phyloP scores from a whole-genome alignment of 2,797 vertebrate genomes.

The Danio jaintianensis region DNA sequence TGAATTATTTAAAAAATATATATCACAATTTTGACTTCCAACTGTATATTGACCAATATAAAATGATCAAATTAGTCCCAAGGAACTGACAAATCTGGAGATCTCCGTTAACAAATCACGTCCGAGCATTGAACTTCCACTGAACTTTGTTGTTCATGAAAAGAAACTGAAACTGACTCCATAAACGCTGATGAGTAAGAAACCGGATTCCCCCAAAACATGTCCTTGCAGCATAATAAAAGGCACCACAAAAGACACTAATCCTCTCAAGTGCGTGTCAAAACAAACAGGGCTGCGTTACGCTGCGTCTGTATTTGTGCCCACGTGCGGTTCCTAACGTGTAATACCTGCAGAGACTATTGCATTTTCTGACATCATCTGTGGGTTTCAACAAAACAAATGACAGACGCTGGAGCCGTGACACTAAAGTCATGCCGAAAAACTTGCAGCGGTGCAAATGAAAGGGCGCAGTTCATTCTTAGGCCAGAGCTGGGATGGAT shows the following conservation, averaged over 20 bases:
- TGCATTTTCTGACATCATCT: constrained; percentile 41
- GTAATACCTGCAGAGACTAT: constrained; percentile 27
- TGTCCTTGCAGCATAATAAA: background rate
- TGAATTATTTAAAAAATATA: too few species aligned
- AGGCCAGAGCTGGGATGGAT: constrained; percentile 35
- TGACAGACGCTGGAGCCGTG: constrained; percentile 1
- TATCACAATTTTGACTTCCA: too few species aligned
- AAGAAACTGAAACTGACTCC: background rate
- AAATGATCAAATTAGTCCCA: background rate
- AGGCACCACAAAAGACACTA: constrained; percentile 21
- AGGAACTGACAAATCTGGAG: background rate
- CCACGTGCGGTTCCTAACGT: constrained; percentile 5
- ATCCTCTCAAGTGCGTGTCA: constrained; percentile 45
- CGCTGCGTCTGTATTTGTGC: constrained; percentile 33
- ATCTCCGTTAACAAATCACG: background rate
- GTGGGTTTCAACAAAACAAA: constrained; percentile 55
- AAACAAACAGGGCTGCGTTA: constrained; percentile 52
- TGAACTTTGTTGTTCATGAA: constrained; percentile 31
- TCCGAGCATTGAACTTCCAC: background rate
- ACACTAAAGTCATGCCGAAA: constrained; percentile 20
- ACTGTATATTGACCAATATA: too few species aligned
- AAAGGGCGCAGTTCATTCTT: constrained; percentile 51
- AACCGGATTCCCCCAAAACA: constrained; percentile 29
- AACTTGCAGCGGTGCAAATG: constrained; percentile 19
- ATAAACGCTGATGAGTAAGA: constrained; percentile 7